These are phyloP conservation scores for Pegoplata infirma DNA, from an alignment of 2,888 invertebrate genomes.

Conservation along the genomic window DNA sequence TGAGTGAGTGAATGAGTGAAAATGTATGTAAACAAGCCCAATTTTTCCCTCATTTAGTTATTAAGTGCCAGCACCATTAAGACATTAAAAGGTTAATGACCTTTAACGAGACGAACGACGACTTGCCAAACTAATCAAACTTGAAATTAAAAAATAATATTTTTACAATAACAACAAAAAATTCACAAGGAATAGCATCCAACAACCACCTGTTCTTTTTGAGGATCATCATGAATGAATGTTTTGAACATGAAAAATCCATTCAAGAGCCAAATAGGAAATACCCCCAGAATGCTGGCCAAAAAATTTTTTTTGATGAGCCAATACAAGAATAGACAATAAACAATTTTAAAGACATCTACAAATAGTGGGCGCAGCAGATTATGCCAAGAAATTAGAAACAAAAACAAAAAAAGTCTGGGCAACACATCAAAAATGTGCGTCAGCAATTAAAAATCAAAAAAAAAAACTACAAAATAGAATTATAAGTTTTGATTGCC, in stretches of 20 bases:
- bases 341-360: conserved; percentile 55
- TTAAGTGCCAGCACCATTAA: conserved; percentile 50
- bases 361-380: conserved; percentile 59
- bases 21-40: conserved; percentile 58
- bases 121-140: conserved; percentile 61
- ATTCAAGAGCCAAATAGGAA: conserved; percentile 62
- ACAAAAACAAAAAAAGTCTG: conserved; percentile 66
- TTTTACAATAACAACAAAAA: no score
- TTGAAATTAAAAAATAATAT: conserved; percentile 61
- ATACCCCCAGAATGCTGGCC: conserved; percentile 65
- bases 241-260: conserved; percentile 36
- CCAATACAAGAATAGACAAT: conserved; percentile 70
- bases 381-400: conserved; percentile 58
- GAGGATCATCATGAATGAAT: conserved; percentile 42
- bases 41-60: conserved; percentile 44
- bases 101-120: conserved; percentile 19
- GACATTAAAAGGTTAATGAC: conserved; percentile 36
- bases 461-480: conserved; percentile 65
- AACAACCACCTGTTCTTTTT: conserved; percentile 54
- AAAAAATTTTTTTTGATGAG: conserved; percentile 65
- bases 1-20: no score
- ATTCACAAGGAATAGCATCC: conserved; percentile 38
- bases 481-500: conserved; percentile 65
- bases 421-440: conserved; percentile 75
- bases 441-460: conserved; percentile 73